Base-by-base conservation (phyloP, 2,797 vertebrate genomes). In the Urocyon cinereoargenteus region DNA sequence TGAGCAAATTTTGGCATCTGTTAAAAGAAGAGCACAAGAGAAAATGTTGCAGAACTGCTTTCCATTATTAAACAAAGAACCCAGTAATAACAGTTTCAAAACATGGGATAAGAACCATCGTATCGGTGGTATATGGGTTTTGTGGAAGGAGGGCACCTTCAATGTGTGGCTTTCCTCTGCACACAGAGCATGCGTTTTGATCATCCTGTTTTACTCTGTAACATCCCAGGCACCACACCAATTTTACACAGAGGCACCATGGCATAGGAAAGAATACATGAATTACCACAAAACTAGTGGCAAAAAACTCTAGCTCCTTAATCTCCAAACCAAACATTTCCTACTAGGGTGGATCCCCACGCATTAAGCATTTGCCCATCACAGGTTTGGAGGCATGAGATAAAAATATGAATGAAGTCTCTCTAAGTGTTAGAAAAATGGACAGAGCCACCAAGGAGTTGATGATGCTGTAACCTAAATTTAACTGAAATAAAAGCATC, bases 271-370 rank as follows among this genome's bases (percentile, higher is more conserved):
- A 73, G 21, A 49, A 7, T 19, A 57, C 0, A 1, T 1, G 34
- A 86, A 61, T 49, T 21, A 40, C 73, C 82, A 75, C 28, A 79
- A 18, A 34, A 13, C 3, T 5, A 57, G 36, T 19, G 64, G 72
- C 11, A 84, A 62, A 84, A 51, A 68, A 31, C 31, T 16, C 77
- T 77, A 36, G 68, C 72, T 75, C 93, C 68, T 68, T 85, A 3
- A 72, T 77, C 91, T 90, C 57, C 66, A 87, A 90, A 70, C 89
- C 66, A 34, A 70, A 79, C n/a, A 31, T 66, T 83, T 81, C 79
- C 90, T 79, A 36, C 3, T 10, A 49, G 81, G 45, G 62, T 86
- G 79, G 68, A 77, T 21, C 8, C 57, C 66, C 68, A 31, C 21
- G 11, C 53, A 91, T 36, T 10, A 79, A 79, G 83, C 10, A 53